These are phyloP conservation scores for Oedothorax gibbosus DNA, from an alignment of 1,140 invertebrate genomes.

Conservation along the genomic window DNA sequence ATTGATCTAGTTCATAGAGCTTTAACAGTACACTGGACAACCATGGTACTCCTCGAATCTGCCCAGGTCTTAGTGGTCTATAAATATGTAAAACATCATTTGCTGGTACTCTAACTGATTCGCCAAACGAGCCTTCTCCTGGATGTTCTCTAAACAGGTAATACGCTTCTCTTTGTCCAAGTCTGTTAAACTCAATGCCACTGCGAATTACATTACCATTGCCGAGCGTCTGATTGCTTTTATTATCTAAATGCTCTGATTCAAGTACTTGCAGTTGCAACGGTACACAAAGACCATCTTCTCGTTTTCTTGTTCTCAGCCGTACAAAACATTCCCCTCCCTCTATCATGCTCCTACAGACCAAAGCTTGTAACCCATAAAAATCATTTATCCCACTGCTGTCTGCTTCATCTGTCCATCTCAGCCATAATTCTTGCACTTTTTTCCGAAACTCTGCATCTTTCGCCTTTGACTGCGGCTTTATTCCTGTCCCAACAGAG, in stretches of 20 bases:
- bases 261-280: constrained; percentile 27
- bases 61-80: neutral
- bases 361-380: constrained; percentile 6
- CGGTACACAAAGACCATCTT: constrained; percentile 20
- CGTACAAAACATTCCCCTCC: constrained; percentile 19
- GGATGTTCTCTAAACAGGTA: constrained; percentile 11
- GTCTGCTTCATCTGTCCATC: constrained; percentile 41
- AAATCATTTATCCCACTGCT: constrained; percentile 12
- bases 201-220: neutral
- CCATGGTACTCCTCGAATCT: constrained; percentile 25
- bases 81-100: constrained; percentile 25
- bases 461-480: constrained; percentile 13
- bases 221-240: constrained; percentile 17
- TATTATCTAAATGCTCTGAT: constrained; percentile 19
- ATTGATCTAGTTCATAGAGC: constrained; percentile 18
- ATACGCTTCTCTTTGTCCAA: neutral
- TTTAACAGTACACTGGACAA: constrained; percentile 6
- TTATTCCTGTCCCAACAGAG: constrained; percentile 26
- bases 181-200: neutral
- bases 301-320: neutral
- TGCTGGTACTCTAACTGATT: constrained; percentile 21
- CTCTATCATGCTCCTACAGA: constrained; percentile 24
- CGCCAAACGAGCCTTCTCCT: neutral
- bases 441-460: constrained; percentile 29
- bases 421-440: constrained; percentile 21